Percentiles rank a stretch among this genome's conserved stretches.
phyloP scores from a whole-genome alignment of 2,113 vertebrate species.

The Psephotus haematonotus region DNA sequence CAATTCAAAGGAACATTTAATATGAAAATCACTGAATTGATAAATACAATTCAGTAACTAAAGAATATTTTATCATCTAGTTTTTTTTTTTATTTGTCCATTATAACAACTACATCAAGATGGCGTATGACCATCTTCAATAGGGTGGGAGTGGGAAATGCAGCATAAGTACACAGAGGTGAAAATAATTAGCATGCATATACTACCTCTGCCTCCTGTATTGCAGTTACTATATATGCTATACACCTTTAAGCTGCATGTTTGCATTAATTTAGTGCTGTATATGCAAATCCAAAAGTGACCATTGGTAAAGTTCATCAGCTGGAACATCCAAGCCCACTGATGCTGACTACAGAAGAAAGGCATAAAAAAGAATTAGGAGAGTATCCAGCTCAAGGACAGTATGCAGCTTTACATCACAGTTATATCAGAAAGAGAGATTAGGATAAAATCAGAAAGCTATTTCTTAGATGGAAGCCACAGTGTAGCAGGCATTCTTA shows the following conservation, averaged over 20 bases:
- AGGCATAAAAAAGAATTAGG: not conserved
- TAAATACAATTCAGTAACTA: not conserved
- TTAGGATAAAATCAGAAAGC: not conserved
- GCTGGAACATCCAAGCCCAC: not conserved
- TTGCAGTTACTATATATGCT: not conserved
- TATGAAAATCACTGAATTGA: not conserved
- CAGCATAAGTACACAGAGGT: not conserved
- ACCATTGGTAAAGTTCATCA: not conserved
- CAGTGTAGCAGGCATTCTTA: not conserved
- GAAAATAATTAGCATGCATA: not conserved
- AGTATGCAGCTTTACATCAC: not conserved
- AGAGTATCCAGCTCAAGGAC: not conserved
- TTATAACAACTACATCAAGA: not conserved
- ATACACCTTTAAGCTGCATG: not conserved
- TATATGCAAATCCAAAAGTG: not conserved
- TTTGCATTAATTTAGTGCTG: not conserved
- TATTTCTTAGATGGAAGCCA: not conserved
- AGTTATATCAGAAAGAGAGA: not conserved
- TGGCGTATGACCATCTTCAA: not conserved
- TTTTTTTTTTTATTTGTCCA: not conserved
- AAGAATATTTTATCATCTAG: not conserved
- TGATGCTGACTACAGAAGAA: not conserved
- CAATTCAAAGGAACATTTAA: not conserved
- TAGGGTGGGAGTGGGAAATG: not conserved
- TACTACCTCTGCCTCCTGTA: not conserved